phyloP scores from a whole-genome alignment of 2,888 invertebrate genomes.

The Phengaris alcon region DNA sequence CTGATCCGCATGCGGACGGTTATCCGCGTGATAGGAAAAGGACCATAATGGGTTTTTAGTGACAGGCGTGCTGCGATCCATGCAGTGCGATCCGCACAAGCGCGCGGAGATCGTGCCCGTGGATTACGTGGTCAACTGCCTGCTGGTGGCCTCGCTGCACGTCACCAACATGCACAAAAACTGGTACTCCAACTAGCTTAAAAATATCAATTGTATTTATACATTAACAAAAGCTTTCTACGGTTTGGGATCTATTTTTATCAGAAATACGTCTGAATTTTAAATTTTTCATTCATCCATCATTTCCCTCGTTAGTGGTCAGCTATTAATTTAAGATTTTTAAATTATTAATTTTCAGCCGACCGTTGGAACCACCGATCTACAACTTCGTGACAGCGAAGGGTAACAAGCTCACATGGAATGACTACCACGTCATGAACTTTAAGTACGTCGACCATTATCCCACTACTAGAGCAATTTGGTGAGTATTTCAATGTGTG shows the following conservation, averaged over 20 bases:
- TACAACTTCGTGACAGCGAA: constrained; percentile 93
- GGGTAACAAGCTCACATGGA: constrained; percentile 90
- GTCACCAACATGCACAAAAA: constrained; percentile 65
- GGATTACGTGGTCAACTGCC: constrained; percentile 83
- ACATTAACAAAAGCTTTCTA: neutral
- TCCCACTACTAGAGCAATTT: constrained; percentile 76
- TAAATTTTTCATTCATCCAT: neutral
- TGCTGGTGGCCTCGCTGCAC: constrained; percentile 82
- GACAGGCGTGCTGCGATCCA: constrained; percentile 83
- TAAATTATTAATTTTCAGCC: constrained; percentile 29
- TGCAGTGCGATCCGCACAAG: constrained; percentile 80
- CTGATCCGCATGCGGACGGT: too few species aligned
- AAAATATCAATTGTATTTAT: neutral
- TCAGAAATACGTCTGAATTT: neutral
- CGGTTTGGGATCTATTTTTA: too few species aligned
- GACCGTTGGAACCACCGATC: constrained; percentile 78
- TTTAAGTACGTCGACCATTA: constrained; percentile 69
- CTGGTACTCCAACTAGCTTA: constrained; percentile 44
- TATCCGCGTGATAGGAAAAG: too few species aligned
- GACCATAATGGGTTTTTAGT: constrained; percentile 49
- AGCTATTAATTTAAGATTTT: neutral
- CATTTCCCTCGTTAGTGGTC: neutral
- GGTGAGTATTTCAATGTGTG: constrained; percentile 55
- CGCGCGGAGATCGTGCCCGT: constrained; percentile 87
- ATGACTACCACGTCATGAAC: constrained; percentile 78